phyloP scores from a whole-genome alignment of 2,113 vertebrate genomes.

The Panthera tigris region DNA sequence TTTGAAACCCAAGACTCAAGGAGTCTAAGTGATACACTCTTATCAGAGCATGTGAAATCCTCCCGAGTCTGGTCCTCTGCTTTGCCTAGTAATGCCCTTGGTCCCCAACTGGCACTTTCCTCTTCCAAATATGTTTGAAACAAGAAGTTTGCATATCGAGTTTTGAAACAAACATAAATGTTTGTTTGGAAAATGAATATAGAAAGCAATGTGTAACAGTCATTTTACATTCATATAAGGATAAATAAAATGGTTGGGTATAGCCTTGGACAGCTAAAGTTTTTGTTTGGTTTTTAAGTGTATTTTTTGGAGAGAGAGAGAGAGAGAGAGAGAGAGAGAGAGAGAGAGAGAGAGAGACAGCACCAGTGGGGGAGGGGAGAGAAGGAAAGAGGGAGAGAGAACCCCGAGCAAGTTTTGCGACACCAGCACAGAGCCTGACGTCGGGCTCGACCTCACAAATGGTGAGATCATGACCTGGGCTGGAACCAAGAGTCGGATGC shows the following conservation, averaged over 20 bases:
- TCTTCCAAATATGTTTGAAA: conserved; percentile 10
- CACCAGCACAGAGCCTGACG: no score
- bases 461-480: no score
- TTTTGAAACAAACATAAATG: conserved; percentile 29
- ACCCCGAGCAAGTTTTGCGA: no score
- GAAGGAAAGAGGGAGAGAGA: no score
- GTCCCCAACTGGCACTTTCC: background rate
- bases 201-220: background rate
- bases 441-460: no score
- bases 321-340: no score
- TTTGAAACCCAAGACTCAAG: background rate
- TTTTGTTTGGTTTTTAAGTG: no score
- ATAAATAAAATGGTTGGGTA: background rate
- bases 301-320: no score
- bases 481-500: no score
- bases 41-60: background rate
- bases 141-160: background rate
- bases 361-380: no score
- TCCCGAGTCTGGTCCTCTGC: background rate
- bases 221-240: background rate
- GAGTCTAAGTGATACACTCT: background rate
- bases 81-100: background rate
- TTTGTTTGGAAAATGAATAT: conserved; percentile 46
- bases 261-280: background rate
- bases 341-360: no score